Conservation (phyloP, 2,888 invertebrate species). For the Calephelis perditalis region DNA sequence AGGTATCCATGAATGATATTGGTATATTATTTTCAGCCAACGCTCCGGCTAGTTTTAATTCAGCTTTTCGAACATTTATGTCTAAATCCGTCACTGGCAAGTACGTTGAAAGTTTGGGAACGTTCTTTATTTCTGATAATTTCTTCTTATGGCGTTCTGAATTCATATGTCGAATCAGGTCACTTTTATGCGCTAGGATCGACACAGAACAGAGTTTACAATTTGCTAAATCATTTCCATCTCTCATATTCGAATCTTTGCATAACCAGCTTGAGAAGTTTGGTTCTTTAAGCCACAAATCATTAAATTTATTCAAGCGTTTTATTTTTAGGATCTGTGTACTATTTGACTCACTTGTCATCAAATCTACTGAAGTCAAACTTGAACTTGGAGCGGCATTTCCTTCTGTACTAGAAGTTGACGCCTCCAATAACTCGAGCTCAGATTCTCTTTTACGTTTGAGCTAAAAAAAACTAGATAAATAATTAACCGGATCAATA, state of each 20-base stretch:
- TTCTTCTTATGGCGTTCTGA: constrained; percentile 26
- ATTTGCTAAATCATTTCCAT: constrained; percentile 22
- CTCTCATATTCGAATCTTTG: constrained; percentile 21
- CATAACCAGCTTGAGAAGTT: constrained; percentile 6
- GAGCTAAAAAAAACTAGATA: background rate
- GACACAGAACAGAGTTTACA: constrained; percentile 22
- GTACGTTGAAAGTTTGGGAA: constrained; percentile 18
- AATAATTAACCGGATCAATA: background rate
- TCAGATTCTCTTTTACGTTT: background rate
- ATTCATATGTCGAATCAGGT: constrained; percentile 24
- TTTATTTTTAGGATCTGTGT: background rate
- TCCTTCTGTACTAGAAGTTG: background rate
- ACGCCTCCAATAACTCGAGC: background rate
- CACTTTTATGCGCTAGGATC: constrained; percentile 14
- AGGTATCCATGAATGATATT: constrained; percentile 15
- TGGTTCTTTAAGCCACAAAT: no score
- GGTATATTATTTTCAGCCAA: constrained; percentile 25
- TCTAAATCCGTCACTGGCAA: constrained; percentile 18
- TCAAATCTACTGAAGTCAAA: background rate
- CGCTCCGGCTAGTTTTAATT: background rate
- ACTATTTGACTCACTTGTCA: background rate
- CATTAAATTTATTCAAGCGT: background rate
- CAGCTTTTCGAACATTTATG: constrained; percentile 3
- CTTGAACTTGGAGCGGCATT: background rate
- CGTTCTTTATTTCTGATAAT: background rate